These are phyloP conservation scores for Cygnus olor DNA, from an alignment of 2,797 vertebrate species.

Conservation along the genomic window DNA sequence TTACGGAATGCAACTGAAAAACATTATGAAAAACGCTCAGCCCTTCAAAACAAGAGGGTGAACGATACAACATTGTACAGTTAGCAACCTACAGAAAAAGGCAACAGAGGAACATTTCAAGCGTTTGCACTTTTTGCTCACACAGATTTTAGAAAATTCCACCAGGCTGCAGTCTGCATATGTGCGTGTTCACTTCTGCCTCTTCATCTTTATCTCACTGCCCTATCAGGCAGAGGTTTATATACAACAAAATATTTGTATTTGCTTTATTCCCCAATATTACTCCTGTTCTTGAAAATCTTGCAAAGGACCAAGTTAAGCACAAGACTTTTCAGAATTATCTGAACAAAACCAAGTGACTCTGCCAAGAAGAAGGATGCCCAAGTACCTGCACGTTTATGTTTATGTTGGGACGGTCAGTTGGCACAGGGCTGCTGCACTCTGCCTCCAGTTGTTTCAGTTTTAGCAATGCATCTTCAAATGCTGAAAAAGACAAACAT, in stretches of 20 bases:
- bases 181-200: fast-evolving
- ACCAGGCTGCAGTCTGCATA: not conserved
- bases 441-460: constrained; percentile 88
- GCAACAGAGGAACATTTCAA: not conserved
- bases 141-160: not conserved
- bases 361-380: not conserved
- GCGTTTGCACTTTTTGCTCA: not conserved
- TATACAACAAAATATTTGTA: not conserved
- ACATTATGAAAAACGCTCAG: not conserved
- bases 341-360: not conserved
- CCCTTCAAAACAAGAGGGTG: not conserved
- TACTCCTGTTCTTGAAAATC: not conserved
- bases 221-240: not conserved
- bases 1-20: not conserved
- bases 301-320: not conserved
- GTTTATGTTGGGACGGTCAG: constrained; percentile 79
- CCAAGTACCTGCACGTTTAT: constrained; percentile 87
- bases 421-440: constrained; percentile 28
- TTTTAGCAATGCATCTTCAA: constrained; percentile 83
- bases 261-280: not conserved
- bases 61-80: not conserved
- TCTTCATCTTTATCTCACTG: not conserved
- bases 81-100: not conserved
- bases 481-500: constrained; percentile 48
- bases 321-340: not conserved